phyloP scores from a whole-genome alignment of 2,888 invertebrate species.

The Eumacrocentrus americanus region DNA sequence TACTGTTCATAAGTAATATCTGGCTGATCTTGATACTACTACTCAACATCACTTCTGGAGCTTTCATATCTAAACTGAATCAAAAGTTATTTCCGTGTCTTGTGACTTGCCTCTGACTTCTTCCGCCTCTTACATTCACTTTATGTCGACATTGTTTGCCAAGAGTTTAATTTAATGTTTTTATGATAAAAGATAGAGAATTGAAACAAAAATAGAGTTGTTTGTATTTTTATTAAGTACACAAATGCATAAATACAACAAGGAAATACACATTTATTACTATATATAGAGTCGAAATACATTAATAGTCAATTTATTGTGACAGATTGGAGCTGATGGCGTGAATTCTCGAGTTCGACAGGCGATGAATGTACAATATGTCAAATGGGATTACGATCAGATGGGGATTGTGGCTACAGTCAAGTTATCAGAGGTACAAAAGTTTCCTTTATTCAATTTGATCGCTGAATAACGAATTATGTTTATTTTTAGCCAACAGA shows the following conservation, averaged over 20 bases:
- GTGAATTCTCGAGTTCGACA: conserved; percentile 85
- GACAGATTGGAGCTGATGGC: conserved; percentile 93
- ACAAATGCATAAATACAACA: too few relatives aligned
- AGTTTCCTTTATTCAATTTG: neutral
- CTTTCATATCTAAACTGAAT: conserved; percentile 42
- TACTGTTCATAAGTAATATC: neutral
- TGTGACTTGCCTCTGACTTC: conserved; percentile 35
- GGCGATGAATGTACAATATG: conserved; percentile 80
- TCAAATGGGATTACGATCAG: conserved; percentile 86
- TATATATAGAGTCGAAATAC: neutral
- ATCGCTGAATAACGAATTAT: conserved; percentile 2
- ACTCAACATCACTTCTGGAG: conserved; percentile 24
- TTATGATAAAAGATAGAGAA: too few relatives aligned
- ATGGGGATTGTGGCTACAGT: conserved; percentile 93
- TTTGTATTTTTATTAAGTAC: too few relatives aligned
- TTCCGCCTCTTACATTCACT: neutral
- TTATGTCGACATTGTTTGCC: neutral
- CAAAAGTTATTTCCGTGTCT: conserved; percentile 54
- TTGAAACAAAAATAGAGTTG: too few relatives aligned
- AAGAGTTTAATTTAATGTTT: too few relatives aligned
- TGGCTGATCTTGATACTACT: conserved; percentile 9
- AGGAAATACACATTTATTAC: too few relatives aligned
- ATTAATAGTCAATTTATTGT: conserved; percentile 8
- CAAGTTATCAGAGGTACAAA: conserved; percentile 74
- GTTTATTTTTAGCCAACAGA: conserved; percentile 67